A percentile compares a stretch with the other conserved stretches of the same genome.
Evolutionary conservation across 2,888 invertebrate species (phyloP).

Genomic region (Dolomedes plantarius): DNA sequence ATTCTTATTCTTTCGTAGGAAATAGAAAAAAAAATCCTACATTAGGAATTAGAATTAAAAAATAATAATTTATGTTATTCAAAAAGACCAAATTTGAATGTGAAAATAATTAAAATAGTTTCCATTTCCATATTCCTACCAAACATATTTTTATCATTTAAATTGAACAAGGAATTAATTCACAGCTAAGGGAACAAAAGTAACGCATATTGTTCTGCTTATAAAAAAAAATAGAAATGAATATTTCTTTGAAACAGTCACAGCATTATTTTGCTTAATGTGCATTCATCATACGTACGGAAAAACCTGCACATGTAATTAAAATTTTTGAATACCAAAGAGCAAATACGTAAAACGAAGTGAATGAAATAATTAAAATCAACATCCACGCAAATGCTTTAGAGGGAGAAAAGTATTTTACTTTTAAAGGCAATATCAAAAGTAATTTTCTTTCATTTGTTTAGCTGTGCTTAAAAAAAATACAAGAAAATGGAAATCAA

Average conservation of each 20-base stretch:
- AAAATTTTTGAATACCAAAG: neutral
- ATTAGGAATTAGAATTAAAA: too few relatives aligned
- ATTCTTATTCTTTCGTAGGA: too few relatives aligned
- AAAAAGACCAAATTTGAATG: too few relatives aligned
- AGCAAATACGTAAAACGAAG: neutral
- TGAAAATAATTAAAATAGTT: too few relatives aligned
- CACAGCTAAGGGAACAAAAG: too few relatives aligned
- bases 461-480: neutral
- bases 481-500: neutral
- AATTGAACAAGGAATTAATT: too few relatives aligned
- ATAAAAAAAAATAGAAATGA: neutral
- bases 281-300: neutral
- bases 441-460: neutral
- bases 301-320: neutral
- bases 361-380: neutral
- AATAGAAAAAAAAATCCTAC: too few relatives aligned
- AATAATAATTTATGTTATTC: too few relatives aligned
- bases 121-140: too few relatives aligned
- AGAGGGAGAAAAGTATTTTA: neutral
- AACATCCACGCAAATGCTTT: neutral
- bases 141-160: too few relatives aligned
- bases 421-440: slow-evolving; percentile 1
- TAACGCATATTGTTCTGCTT: too few relatives aligned
- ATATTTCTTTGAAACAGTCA: neutral
- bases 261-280: neutral